Evolutionary conservation across 2,797 vertebrate species (phyloP).

Genomic region (Hippopotamyrus pictus): DNA sequence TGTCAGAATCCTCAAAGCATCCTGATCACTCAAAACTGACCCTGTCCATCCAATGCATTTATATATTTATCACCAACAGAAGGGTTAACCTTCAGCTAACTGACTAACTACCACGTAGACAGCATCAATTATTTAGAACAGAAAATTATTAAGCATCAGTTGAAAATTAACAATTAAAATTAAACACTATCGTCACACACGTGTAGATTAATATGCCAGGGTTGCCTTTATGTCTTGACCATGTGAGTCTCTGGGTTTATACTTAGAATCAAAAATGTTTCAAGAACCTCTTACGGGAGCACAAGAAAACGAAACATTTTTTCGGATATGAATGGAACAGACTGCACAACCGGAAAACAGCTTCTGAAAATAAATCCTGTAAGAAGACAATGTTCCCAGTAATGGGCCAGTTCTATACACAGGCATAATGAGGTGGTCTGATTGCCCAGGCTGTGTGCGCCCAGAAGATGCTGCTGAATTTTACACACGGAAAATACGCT

Average conservation of each 20-base stretch:
- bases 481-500: conserved; percentile 14
- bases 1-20: not conserved
- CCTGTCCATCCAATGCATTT: not conserved
- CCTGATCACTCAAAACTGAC: not conserved
- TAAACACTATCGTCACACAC: not conserved
- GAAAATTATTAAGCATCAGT: not conserved
- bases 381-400: not conserved
- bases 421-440: not conserved
- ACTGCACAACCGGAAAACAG: not conserved
- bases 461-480: conserved; percentile 20
- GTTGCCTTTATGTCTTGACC: not conserved
- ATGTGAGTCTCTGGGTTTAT: not conserved
- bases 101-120: too few relatives aligned
- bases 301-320: not conserved
- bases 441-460: not conserved
- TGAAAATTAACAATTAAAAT: not conserved
- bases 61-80: not conserved
- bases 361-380: not conserved
- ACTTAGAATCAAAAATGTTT: not conserved
- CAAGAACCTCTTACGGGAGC: not conserved
- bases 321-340: not conserved
- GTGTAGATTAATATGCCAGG: not conserved
- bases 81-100: not conserved
- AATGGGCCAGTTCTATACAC: not conserved
- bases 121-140: not conserved